Percentiles rank a stretch among this genome's conserved stretches.
Evolutionary conservation across 2,113 vertebrate species (phyloP).

Genomic region (Coracopsis vasa): DNA sequence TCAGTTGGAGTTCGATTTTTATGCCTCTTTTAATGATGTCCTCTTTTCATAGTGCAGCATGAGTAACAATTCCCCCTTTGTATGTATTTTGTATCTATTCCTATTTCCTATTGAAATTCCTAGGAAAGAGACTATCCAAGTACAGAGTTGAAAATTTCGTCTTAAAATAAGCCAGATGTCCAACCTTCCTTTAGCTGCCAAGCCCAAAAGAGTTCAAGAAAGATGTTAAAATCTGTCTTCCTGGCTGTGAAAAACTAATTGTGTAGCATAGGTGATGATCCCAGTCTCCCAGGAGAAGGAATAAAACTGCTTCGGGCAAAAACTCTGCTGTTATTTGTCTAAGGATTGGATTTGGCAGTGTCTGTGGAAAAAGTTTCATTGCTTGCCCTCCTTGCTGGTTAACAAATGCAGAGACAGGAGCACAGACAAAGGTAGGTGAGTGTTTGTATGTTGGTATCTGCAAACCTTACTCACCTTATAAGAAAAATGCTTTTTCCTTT

Average conservation of each 20-base stretch:
- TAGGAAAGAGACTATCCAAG: conserved; percentile 60
- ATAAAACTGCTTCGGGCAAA: conserved; percentile 53
- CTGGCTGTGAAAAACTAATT: conserved; percentile 69
- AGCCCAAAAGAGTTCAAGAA: conserved; percentile 61
- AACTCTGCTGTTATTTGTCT: conserved; percentile 61
- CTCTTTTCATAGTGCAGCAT: not conserved
- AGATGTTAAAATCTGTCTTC: conserved; percentile 67
- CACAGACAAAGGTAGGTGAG: conserved; percentile 7
- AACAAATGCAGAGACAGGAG: conserved; percentile 24
- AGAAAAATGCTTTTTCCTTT: not conserved
- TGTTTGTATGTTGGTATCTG: not conserved
- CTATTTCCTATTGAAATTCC: conserved; percentile 67
- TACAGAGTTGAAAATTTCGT: conserved; percentile 39
- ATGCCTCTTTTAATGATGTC: conserved; percentile 24
- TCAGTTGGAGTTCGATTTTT: conserved; percentile 32
- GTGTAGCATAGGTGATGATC: conserved; percentile 68
- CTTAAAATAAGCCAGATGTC: conserved; percentile 73
- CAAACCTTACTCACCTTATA: not conserved
- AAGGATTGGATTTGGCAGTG: conserved; percentile 47
- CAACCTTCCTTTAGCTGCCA: conserved; percentile 61
- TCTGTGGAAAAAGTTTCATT: conserved; percentile 55
- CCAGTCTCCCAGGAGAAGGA: conserved; percentile 65
- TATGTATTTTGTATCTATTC: conserved; percentile 64
- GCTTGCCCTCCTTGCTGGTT: conserved; percentile 43
- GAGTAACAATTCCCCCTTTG: conserved; percentile 43